phyloP scores from a whole-genome alignment of 1,140 invertebrate species.

The Diachasmimorpha longicaudata region DNA sequence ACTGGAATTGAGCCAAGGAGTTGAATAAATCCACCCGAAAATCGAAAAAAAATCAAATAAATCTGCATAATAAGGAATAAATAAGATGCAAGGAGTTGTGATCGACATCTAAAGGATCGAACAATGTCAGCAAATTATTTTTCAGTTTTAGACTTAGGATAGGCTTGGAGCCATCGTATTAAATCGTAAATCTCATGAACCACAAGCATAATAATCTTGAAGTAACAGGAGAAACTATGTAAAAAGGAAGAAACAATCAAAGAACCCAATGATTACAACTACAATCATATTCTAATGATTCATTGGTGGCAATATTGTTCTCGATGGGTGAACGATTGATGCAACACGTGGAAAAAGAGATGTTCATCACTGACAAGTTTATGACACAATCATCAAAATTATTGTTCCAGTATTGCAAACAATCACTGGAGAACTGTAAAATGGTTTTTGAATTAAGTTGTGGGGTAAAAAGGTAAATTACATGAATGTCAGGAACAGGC shows the following conservation, averaged over 20 bases:
- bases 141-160: conserved; percentile 57
- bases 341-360: not conserved
- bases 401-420: not conserved
- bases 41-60: not conserved
- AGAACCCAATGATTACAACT: not conserved
- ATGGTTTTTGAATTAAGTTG: conserved; percentile 24
- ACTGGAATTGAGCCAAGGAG: not conserved
- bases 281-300: not conserved
- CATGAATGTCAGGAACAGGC: conserved; percentile 63
- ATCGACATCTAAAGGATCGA: conserved; percentile 30
- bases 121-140: conserved; percentile 55
- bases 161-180: conserved; percentile 23
- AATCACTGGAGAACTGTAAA: not conserved
- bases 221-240: not conserved
- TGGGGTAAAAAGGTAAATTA: conserved; percentile 50
- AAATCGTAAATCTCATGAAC: not conserved
- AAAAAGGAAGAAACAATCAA: not conserved
- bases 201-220: conserved; percentile 1
- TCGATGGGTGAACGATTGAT: conserved; percentile 12
- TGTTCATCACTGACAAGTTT: not conserved
- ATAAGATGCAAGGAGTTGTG: conserved; percentile 23
- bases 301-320: conserved; percentile 12
- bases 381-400: not conserved
- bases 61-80: not conserved
- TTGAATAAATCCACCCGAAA: not conserved